A percentile compares a stretch with the other conserved stretches of the same genome.
These are phyloP conservation scores for Schizothorax lantsangensis DNA, from an alignment of 2,797 vertebrate species.

Conservation along the genomic window DNA sequence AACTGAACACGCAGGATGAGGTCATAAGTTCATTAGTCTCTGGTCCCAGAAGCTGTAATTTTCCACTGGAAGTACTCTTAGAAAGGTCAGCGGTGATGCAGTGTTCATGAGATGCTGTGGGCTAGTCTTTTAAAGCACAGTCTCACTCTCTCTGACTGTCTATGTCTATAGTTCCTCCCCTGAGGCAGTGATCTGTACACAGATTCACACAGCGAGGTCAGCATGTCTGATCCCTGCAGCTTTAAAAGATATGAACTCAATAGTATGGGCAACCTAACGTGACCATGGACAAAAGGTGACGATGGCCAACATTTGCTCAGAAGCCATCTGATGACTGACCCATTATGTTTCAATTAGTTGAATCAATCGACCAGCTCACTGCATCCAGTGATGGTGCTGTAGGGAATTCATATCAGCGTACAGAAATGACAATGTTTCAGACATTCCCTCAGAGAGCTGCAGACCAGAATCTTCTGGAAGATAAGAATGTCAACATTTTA, in stretches of 20 bases:
- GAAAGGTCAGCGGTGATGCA: conserved; percentile 35
- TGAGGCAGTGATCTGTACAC: conserved; percentile 6
- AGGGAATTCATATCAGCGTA: not conserved
- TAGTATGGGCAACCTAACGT: too few relatives aligned
- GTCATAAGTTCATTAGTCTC: not conserved
- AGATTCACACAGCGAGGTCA: conserved; percentile 23
- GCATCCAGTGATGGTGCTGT: not conserved
- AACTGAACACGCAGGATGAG: not conserved
- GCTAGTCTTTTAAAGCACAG: conserved; percentile 7
- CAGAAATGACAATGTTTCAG: conserved; percentile 29
- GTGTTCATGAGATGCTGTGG: not conserved
- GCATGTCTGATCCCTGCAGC: not conserved
- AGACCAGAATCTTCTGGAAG: conserved; percentile 9
- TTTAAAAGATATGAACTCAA: conserved; percentile 1
- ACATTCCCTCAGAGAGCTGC: conserved; percentile 6
- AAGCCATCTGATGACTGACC: conserved; percentile 6
- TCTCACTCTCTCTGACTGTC: conserved; percentile 18
- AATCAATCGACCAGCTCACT: conserved; percentile 9
- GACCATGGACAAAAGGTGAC: not conserved
- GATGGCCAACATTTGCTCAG: not conserved
- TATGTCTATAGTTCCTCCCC: not conserved
- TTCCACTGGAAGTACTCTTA: conserved; percentile 10
- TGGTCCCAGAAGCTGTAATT: conserved; percentile 7
- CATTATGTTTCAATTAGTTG: conserved; percentile 39
- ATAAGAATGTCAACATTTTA: conserved; percentile 10